These are phyloP conservation scores for Euura lappo DNA, from an alignment of 1,140 invertebrate species.

Conservation along the genomic window DNA sequence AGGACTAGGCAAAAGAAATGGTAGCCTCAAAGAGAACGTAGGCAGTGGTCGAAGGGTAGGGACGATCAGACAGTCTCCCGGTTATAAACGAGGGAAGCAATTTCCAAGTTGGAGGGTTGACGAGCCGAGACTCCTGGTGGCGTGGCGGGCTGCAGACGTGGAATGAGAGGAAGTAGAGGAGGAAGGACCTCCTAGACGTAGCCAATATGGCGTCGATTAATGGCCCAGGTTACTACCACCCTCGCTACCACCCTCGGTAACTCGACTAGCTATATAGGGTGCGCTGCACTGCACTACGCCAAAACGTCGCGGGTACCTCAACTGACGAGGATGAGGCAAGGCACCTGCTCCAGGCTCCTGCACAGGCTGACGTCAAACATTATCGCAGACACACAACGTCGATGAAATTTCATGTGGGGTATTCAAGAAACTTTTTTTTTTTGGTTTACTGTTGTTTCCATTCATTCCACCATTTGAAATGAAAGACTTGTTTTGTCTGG, in stretches of 20 bases:
- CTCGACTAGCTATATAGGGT: background rate
- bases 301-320: background rate
- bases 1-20: too few relatives aligned
- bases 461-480: background rate
- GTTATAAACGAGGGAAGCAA: slow-evolving; percentile 50
- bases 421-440: too few relatives aligned
- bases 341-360: background rate
- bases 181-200: slow-evolving; percentile 20
- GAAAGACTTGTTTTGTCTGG: background rate
- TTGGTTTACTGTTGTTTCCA: background rate
- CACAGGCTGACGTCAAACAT: background rate
- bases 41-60: too few relatives aligned
- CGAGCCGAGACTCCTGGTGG: slow-evolving; percentile 35
- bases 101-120: slow-evolving; percentile 50
- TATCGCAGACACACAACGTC: too few relatives aligned
- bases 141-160: slow-evolving; percentile 8
- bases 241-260: slow-evolving; percentile 24
- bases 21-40: too few relatives aligned
- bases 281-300: background rate
- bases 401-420: too few relatives aligned
- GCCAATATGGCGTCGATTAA: slow-evolving; percentile 50
- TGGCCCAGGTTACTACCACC: slow-evolving; percentile 44
- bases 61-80: slow-evolving; percentile 31
- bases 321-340: background rate
- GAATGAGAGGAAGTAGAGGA: background rate